phyloP scores from a whole-genome alignment of 2,888 invertebrate species.

The Anaspis maculata region DNA sequence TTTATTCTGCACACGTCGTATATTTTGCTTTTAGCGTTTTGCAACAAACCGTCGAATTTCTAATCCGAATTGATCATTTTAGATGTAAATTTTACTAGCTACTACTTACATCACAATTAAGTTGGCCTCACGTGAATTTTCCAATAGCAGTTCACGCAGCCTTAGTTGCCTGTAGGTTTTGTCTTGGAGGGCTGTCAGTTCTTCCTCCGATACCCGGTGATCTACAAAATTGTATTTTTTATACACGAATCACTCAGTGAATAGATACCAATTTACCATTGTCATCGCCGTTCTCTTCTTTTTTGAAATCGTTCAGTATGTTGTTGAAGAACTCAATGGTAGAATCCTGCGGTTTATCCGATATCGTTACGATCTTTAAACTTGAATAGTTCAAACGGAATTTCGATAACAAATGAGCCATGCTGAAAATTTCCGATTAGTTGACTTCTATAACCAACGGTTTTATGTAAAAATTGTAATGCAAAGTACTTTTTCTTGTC shows the following conservation, averaged over 20 bases:
- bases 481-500: slow-evolving; percentile 75
- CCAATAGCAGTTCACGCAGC: slow-evolving; percentile 77
- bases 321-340: slow-evolving; percentile 68
- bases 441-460: not conserved
- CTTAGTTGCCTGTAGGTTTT: slow-evolving; percentile 88
- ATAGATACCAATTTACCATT: slow-evolving; percentile 28
- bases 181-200: slow-evolving; percentile 65
- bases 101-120: slow-evolving; percentile 92
- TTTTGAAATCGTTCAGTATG: slow-evolving; percentile 59
- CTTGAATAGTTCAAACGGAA: slow-evolving; percentile 92
- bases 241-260: not conserved
- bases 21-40: no score
- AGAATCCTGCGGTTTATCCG: slow-evolving; percentile 67
- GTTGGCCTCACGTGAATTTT: slow-evolving; percentile 80
- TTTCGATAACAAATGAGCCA: slow-evolving; percentile 87
- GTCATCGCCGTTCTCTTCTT: slow-evolving; percentile 31
- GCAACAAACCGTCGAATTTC: no score
- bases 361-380: slow-evolving; percentile 85
- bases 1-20: no score
- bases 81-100: not conserved
- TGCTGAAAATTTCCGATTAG: slow-evolving; percentile 60
- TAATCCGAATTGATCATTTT: not conserved
- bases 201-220: slow-evolving; percentile 61
- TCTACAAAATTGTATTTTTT: slow-evolving; percentile 43
- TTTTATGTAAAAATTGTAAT: not conserved